Base-by-base conservation (phyloP, 1,140 invertebrate species). In the Eumeta japonica region DNA sequence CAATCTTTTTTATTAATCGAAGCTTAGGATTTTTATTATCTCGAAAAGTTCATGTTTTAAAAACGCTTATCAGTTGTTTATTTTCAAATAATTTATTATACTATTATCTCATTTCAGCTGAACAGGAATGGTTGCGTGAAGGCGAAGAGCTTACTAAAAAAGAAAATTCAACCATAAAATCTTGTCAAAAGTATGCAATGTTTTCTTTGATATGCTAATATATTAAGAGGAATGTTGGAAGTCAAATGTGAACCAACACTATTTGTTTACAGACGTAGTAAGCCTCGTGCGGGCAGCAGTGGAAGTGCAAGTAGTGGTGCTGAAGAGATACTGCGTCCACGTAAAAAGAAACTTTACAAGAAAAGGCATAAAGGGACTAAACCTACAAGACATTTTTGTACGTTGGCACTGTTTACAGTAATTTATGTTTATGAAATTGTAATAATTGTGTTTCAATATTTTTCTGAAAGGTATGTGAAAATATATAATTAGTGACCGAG, bases 311-410 rank as follows among this genome's bases (percentile, higher is more conserved):
- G 74, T 45, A 76, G 74, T 43, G 72, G 74, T 15, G 62, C 70
- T 0, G 74, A 77, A 38, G 74, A 77, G 39, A 39, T 74, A 28
- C 45, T 70, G 36, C 65, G 71, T 3, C 72, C 72, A 29, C 67
- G 72, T 12, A 75, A 75, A 56, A 76, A 76, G 58, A 75, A 75
- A 36, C 57, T 77, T 1, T 71, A 75, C 49, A 68, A 73, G 50
- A 75, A 75, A 37, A 55, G 72, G n/a, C 70, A 75, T 48, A 77
- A 75, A 52, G 50, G 56, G 18, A 50, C 48, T 45, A 73, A 71
- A 40, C 27, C 53, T 20, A n/a, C n/a, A n/a, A 55, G 66, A 43
- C 65, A 67, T 55, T n/a, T n/a, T n/a, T n/a, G n/a, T n/a, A n/a
- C n/a, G n/a, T n/a, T n/a, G n/a, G n/a, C n/a, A n/a, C n/a, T n/a